These are phyloP conservation scores for Pantala flavescens DNA, from an alignment of 1,140 invertebrate species.

Conservation along the genomic window DNA sequence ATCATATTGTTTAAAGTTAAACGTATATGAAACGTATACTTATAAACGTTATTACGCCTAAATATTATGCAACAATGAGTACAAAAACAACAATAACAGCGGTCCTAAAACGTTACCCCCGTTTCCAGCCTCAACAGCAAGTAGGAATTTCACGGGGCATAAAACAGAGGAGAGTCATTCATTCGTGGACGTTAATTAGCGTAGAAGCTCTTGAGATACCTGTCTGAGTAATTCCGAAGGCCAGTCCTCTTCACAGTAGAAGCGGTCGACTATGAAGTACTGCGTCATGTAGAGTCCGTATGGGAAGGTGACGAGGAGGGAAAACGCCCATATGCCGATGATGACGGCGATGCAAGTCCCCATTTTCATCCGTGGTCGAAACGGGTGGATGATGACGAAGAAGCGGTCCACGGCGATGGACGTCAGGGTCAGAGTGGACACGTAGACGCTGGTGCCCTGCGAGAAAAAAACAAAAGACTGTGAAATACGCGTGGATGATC, in stretches of 20 bases:
- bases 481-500: too few species aligned
- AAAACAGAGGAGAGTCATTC: too few species aligned
- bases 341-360: conserved; percentile 74
- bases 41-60: too few species aligned
- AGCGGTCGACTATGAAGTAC: conserved; percentile 20
- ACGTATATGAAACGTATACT: too few species aligned
- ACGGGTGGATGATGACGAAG: conserved; percentile 94
- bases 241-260: conserved; percentile 42
- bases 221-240: conserved; percentile 57
- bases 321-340: conserved; percentile 79
- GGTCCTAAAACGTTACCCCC: too few species aligned
- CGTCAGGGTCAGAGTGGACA: conserved; percentile 90
- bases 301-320: conserved; percentile 76
- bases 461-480: neutral
- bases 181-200: too few species aligned
- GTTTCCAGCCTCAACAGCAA: too few species aligned
- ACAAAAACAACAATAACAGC: too few species aligned
- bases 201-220: conserved; percentile 22
- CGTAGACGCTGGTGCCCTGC: conserved; percentile 81
- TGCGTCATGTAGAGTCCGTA: conserved; percentile 78
- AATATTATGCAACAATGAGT: too few species aligned
- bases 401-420: conserved; percentile 94
- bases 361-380: conserved; percentile 81
- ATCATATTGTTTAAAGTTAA: too few species aligned
- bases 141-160: too few species aligned